Conservation (phyloP, 1,140 invertebrate genomes). For the Pantala flavescens region DNA sequence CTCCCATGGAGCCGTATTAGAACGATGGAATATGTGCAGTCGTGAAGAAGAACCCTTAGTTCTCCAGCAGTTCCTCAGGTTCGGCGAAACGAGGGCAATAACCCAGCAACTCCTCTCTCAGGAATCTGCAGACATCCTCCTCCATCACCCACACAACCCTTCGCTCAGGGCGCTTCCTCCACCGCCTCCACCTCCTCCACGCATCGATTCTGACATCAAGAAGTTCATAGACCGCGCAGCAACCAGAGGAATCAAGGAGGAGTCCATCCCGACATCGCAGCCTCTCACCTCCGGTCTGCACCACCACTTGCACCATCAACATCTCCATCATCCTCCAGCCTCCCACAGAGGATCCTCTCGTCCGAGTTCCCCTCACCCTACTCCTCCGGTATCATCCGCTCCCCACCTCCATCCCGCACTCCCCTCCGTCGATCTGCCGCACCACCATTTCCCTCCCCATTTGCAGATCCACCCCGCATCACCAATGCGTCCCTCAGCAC, state of each 20-base stretch:
- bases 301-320: constrained; percentile 12
- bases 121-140: constrained; percentile 25
- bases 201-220: constrained; percentile 44
- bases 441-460: constrained; percentile 21
- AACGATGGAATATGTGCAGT: constrained; percentile 71
- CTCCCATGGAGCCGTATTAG: constrained; percentile 57
- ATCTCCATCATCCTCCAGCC: background rate
- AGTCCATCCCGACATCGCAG: background rate
- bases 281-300: constrained; percentile 19
- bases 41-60: constrained; percentile 76
- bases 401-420: background rate
- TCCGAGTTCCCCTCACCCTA: too few species aligned
- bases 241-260: constrained; percentile 20
- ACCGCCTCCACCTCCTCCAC: constrained; percentile 21
- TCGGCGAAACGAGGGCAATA: constrained; percentile 70
- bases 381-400: background rate
- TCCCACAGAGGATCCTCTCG: background rate
- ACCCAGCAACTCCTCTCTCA: constrained; percentile 67
- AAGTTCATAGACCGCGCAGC: constrained; percentile 41
- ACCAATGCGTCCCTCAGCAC: constrained; percentile 20
- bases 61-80: constrained; percentile 74
- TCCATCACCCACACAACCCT: background rate
- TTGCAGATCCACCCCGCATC: constrained; percentile 27
- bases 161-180: constrained; percentile 16
- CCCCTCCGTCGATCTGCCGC: constrained; percentile 19